A percentile compares a stretch with the other conserved stretches of the same genome.
Evolutionary conservation across 2,113 vertebrate species (phyloP).

Genomic region (Ameiurus melas): DNA sequence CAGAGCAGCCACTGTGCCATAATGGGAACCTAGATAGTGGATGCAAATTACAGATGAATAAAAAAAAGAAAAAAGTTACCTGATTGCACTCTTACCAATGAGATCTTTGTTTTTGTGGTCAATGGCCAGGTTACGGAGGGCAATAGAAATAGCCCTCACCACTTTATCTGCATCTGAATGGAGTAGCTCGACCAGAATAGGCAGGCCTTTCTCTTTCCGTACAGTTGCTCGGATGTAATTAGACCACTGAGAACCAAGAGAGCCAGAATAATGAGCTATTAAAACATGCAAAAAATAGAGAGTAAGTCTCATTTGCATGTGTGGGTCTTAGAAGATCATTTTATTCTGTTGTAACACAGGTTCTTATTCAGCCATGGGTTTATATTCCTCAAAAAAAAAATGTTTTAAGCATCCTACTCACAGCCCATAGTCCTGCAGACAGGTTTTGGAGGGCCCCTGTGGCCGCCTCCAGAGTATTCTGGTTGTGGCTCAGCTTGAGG

Average conservation of each 20-base stretch:
- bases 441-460: slow-evolving; percentile 96
- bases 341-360: not conserved
- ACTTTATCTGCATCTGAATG: slow-evolving; percentile 77
- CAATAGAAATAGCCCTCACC: slow-evolving; percentile 74
- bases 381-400: not conserved
- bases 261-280: slow-evolving; percentile 35
- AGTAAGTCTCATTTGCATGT: slow-evolving; percentile 18
- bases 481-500: slow-evolving; percentile 93
- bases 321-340: slow-evolving; percentile 2
- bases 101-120: slow-evolving; percentile 95
- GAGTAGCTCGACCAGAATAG: slow-evolving; percentile 76
- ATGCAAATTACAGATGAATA: not conserved
- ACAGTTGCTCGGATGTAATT: slow-evolving; percentile 91
- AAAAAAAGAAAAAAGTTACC: no score
- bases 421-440: slow-evolving; percentile 91
- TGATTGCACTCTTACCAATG: slow-evolving; percentile 76
- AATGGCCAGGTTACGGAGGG: slow-evolving; percentile 79
- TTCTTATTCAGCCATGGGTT: slow-evolving; percentile 9
- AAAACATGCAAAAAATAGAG: slow-evolving; percentile 18
- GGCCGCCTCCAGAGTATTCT: slow-evolving; percentile 94
- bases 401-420: slow-evolving; percentile 59
- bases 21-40: not conserved
- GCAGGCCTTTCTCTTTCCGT: slow-evolving; percentile 92
- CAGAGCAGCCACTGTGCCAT: not conserved
- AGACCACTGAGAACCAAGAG: slow-evolving; percentile 81